Evolutionary conservation across 2,888 invertebrate species (phyloP), one percentile per base, ranked within the genome.

Genomic region (Drosophila eohydei): DNA sequence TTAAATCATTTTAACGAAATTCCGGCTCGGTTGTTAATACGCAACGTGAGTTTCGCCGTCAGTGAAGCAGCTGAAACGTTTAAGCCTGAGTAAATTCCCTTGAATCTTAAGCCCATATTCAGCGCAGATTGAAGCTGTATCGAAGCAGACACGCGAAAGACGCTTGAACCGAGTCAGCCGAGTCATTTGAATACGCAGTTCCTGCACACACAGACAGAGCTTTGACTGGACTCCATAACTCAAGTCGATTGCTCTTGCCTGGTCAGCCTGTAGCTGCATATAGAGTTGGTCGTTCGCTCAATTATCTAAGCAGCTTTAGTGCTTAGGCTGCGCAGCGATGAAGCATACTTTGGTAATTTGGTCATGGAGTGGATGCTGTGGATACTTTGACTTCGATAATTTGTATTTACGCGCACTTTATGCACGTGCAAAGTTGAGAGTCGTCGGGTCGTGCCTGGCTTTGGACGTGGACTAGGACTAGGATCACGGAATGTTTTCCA

Each of bases 401-500:
- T 68, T 77, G 60, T 68, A 75, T 72, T 77, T 77, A 75, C 62
- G 73, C 60, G 68, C 72, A 63, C 63, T 63, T 63, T 52, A 62
- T 44, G 72, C 68, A 72, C 77, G 77, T 75, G 59, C 72, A 51
- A 14, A 74, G 30, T 26, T 28, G 2, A 12, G 26, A 26, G 44
- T 44, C 14, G 6, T 3, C 46, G 46, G 26, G 14, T 46, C 43
- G 21, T 43, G 43, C 43, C 43, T 62, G 54, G 46, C 34, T 40
- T 52, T 16, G 43, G 44, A 16, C 56, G 12, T 55, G 50, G 21
- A 21, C 21, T 21, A 57, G n/a, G 74, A 43, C 65, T 46, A 57
- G 55, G 69, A 48, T 64, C 60, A 64, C 54, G 36, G 40, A 50
- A 38, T 36, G 44, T 48, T 41, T 58, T 63, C 66, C 76, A 76